Base-by-base conservation (phyloP, 2,888 invertebrate species). In the Ellobium chinense region DNA sequence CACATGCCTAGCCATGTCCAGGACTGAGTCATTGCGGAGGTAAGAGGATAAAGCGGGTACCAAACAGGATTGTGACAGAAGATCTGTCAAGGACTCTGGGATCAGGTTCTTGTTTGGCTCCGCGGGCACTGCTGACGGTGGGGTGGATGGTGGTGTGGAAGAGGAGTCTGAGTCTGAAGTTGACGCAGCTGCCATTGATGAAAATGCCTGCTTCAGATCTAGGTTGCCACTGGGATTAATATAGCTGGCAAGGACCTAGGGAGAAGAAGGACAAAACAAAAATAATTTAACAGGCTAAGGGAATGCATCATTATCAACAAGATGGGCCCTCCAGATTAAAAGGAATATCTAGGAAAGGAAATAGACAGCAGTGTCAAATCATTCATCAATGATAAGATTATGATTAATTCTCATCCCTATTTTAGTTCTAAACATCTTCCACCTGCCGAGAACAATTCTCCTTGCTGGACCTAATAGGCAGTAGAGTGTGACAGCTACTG, bases 1-100 rank as follows among this genome's bases (percentile, higher is more conserved):
- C 93, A 98, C 97, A 94, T 98, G 98, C 27, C 98, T 95, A n/a
- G 98, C 97, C 96, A 98, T 98, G 94, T 98, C 98, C 93, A 98
- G 94, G 87, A 98, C 98, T 94, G 98, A 98, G 93, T 98, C 98
- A 91, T 98, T 98, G 87, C 97, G 94, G 76, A 98, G 94, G 91
- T 98, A 98, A 0, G 97, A 97, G 89, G 97, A 96, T 36, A 98
- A 94, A 31, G 97, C 97, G 29, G 97, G 96, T 83, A 98, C 94
- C 29, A 98, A 94, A 88, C 97, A 97, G 82, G 98, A 98, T 91
- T 96, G 95, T 63, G 96, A 95, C 27, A 98, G 92, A 46, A 97
- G 94, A 83, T 96, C 96, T 31, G 96, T 94, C 92, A 98, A 96
- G 86, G 95, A 94, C 0, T 94, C 89, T 7, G 90, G 90, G 31